These are phyloP conservation scores for Hypercompe scribonia DNA, from an alignment of 2,888 invertebrate species.

Conservation along the genomic window DNA sequence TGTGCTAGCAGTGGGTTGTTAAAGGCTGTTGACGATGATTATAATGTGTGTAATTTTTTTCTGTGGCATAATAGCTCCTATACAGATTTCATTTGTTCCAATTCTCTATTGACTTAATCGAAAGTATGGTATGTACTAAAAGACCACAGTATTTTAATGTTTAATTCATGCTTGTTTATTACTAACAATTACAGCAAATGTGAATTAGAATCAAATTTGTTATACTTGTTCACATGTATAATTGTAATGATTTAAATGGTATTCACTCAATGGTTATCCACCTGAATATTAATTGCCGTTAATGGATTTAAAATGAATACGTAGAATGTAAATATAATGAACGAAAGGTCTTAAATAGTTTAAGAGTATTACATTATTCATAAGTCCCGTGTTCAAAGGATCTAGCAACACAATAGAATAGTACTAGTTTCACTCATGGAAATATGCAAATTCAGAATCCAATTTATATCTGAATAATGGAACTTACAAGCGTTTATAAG, in stretches of 20 bases:
- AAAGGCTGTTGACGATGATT: too few species aligned
- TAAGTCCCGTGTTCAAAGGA: background rate
- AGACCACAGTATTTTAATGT: too few species aligned
- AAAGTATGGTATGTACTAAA: too few species aligned
- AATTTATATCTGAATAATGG: background rate
- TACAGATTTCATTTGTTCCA: too few species aligned
- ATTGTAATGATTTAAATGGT: background rate
- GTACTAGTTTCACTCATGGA: background rate
- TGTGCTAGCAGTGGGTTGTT: too few species aligned
- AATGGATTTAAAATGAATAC: slow-evolving; percentile 18
- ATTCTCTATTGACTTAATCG: too few species aligned
- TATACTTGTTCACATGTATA: background rate
- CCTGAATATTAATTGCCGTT: background rate
- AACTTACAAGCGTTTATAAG: background rate
- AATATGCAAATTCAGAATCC: slow-evolving; percentile 1
- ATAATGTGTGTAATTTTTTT: too few species aligned
- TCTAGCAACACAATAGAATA: background rate
- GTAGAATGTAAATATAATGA: slow-evolving; percentile 14
- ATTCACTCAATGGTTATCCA: background rate
- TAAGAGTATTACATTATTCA: slow-evolving; percentile 3
- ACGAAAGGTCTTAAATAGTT: background rate
- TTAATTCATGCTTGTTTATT: too few species aligned
- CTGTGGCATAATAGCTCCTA: too few species aligned
- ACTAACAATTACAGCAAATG: too few species aligned
- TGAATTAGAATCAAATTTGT: too few species aligned